Evolutionary conservation across 2,888 invertebrate genomes (phyloP).

Genomic region (Lasioglossum leucozonium): DNA sequence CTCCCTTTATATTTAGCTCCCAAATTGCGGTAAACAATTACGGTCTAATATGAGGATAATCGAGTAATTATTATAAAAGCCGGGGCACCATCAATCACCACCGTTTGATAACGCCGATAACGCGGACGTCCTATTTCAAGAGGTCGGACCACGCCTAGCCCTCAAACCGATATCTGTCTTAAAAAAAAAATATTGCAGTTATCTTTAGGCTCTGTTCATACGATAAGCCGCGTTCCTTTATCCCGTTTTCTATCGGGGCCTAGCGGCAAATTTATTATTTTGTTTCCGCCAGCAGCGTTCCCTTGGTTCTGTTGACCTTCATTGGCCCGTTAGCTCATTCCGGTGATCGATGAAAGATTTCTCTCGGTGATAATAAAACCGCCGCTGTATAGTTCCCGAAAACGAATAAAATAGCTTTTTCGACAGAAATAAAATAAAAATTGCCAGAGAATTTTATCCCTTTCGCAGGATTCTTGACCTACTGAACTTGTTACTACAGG

Average conservation of each 20-base stretch:
- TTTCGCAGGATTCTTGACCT: background rate
- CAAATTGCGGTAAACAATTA: conserved; percentile 78
- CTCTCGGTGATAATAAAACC: background rate
- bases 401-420: conserved; percentile 3
- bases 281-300: conserved; percentile 23
- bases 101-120: conserved; percentile 74
- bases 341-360: conserved; percentile 21
- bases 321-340: background rate
- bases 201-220: conserved; percentile 41
- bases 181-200: conserved; percentile 61
- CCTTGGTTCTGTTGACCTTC: background rate
- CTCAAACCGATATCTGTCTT: conserved; percentile 65
- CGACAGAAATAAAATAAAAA: background rate
- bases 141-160: conserved; percentile 74
- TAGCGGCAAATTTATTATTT: conserved; percentile 52
- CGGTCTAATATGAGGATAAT: conserved; percentile 77
- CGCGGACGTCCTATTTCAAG: conserved; percentile 72
- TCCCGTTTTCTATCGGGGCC: conserved; percentile 17
- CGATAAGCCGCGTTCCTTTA: conserved; percentile 51
- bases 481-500: background rate
- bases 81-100: conserved; percentile 81
- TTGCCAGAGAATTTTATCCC: background rate
- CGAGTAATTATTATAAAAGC: conserved; percentile 83
- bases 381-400: background rate
- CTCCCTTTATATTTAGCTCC: conserved; percentile 66